Base-by-base conservation (phyloP, 1,140 invertebrate genomes). In the Elymnias hypermnestra region DNA sequence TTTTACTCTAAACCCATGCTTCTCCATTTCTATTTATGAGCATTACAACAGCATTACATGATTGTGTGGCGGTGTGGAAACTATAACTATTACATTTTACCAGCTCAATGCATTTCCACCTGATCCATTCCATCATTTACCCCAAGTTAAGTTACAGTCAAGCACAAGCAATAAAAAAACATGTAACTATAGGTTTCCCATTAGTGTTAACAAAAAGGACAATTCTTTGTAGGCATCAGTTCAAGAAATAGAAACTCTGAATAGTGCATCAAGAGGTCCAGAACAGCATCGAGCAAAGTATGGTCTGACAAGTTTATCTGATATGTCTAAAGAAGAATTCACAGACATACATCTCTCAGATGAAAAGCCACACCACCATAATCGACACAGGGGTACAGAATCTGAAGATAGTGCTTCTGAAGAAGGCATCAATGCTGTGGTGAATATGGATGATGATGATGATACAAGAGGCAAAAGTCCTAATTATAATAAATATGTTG, bases 321-420 rank as follows among this genome's bases (percentile, higher is more conserved):
- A 95, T 71, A 82, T 95, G 70, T 91, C 90, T 8, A 88, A 89
- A 49, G 78, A 89, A 15, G 93, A 95, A 85, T 95, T 94, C 63
- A 38, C 87, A 48, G 57, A 86, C 9, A 59, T 86, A 23, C 75
- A 89, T 52, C 70, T 93, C 1, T 75, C 74, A 5, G 82, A 79
- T 56, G 77, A 82, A 22, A 70, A 59, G 41, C 51, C 70, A 0
- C 39, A 57, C n/a, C 73, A 54, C 15, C 37, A 10, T 15, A 55
- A 23, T 38, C 18, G 29, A 37, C 44, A 10, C 23, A 25, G 36
- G 43, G 17, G 14, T 10, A 25, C 35, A 59, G 28, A 39, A 6
- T 23, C 23, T 15, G 18, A 48, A 17, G 18, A 43, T 15, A 41
- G 48, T 17, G 40, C 57, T 46, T 42, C 55, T 22, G 35, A 35